These are phyloP conservation scores for Callipepla californica DNA, from an alignment of 2,113 vertebrate genomes.

Conservation along the genomic window DNA sequence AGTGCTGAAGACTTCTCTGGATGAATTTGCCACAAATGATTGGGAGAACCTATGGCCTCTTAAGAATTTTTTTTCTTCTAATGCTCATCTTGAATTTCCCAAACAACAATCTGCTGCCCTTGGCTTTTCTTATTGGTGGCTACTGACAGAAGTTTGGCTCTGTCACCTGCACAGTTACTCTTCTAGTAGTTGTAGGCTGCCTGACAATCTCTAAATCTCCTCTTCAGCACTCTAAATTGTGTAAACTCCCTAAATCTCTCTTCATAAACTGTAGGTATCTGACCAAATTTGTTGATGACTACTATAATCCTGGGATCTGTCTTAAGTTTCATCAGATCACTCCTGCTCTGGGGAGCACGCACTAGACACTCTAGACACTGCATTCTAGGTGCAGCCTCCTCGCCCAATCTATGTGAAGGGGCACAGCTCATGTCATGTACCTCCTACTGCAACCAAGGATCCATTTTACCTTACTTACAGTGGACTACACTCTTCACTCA, in stretches of 20 bases:
- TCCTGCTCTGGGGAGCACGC: not conserved
- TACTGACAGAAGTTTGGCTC: not conserved
- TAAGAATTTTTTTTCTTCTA: not conserved
- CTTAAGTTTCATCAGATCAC: not conserved
- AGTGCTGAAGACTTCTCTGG: not conserved
- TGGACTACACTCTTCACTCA: fast-evolving
- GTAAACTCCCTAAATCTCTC: not conserved
- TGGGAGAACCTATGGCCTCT: not conserved
- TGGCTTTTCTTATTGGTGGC: not conserved
- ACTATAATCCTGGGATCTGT: not conserved
- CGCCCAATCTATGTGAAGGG: fast-evolving
- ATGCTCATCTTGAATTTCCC: not conserved
- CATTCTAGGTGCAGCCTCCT: not conserved
- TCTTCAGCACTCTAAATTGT: not conserved
- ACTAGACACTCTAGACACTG: not conserved
- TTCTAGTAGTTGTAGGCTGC: not conserved
- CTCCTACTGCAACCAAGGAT: not conserved
- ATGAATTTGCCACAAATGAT: not conserved
- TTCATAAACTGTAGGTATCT: not conserved
- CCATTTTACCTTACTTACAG: fast-evolving
- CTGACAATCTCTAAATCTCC: not conserved
- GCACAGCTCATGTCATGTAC: fast-evolving
- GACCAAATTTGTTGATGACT: not conserved
- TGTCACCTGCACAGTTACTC: not conserved
- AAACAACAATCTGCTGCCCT: not conserved